A percentile compares a stretch with the other conserved stretches of the same genome.
Evolutionary conservation across 2,113 vertebrate species (phyloP).

Genomic region (Dipodomys ordii): DNA sequence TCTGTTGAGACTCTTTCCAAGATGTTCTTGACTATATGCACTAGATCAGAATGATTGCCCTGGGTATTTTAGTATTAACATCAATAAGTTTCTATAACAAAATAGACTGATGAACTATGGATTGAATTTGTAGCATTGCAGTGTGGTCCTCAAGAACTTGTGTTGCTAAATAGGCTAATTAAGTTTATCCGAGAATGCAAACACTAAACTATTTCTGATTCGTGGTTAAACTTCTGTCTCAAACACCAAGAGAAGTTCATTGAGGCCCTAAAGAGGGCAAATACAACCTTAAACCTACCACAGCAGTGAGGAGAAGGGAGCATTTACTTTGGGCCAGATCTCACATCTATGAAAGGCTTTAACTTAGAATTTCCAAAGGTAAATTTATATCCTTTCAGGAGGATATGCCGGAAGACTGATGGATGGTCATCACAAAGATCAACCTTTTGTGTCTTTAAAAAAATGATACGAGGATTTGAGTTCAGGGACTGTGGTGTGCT

Average conservation of each 20-base stretch:
- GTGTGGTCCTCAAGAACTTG: not conserved
- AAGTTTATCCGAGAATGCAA: not conserved
- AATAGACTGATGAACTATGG: not conserved
- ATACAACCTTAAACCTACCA: not conserved
- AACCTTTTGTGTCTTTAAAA: not conserved
- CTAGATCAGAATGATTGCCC: not conserved
- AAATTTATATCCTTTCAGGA: not conserved
- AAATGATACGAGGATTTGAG: no score
- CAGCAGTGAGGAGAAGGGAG: not conserved
- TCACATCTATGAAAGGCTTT: not conserved
- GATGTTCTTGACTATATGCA: no score
- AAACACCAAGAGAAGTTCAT: not conserved
- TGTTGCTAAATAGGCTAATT: not conserved
- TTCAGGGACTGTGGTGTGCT: no score
- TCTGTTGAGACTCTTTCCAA: not conserved
- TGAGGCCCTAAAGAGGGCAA: not conserved
- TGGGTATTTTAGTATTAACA: conserved; percentile 8
- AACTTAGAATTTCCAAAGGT: not conserved
- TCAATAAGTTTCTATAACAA: not conserved
- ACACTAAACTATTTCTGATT: not conserved
- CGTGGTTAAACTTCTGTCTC: not conserved
- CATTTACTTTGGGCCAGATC: not conserved
- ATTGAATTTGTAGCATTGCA: conserved; percentile 24
- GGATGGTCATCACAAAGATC: not conserved
- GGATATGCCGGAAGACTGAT: not conserved